Base-by-base conservation (phyloP, 23 tunicate species). In the Diplosoma virens region DNA sequence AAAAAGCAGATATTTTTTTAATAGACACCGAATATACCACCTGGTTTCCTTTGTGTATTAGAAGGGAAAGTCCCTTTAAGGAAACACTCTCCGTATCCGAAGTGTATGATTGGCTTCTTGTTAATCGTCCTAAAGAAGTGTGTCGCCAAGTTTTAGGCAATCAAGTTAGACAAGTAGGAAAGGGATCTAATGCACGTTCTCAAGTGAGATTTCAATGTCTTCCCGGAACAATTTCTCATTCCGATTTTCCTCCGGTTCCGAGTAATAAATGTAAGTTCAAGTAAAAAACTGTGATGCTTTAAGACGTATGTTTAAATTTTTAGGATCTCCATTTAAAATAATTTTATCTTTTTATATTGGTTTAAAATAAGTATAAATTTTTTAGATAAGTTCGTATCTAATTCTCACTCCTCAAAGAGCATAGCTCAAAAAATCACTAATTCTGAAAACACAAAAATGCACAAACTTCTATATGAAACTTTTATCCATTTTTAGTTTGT, bases 141-240 rank as follows among this genome's bases (percentile, higher is more conserved):
- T 87, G 95, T 32, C 52, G 63, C 18, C 47, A 81, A 27, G 83
- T 76, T 5, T 32, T 81, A 16, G 67, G 65, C 0, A 66, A 79
- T 7, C 83, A 87, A 47, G 18, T 6, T 2, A 28, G 35, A 29
- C 4, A 3, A 7, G 30, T n/a, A 3, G 65, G 1, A 33, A 73
- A 75, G 27, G 66, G 28, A 14, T 59, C 78, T 3, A 66, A 54
- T 2, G 76, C 71, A 26, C 46, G 63, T 27, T 75, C 29, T 11
- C 95, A 76, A 37, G 80, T 81, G 29, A 64, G 95, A 30, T 81
- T 75, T 58, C 64, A 81, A 47, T 87, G 95, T 73, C 82, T 75
- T 3, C 82, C 82, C 1, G 95, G 95, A 30, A 23, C 82, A 9
- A 87, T 87, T 17, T 75, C 47, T 32, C 54, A 65, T 4, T 55